Conservation (phyloP, 2,113 vertebrate genomes). For the Seriola aureovittata region DNA sequence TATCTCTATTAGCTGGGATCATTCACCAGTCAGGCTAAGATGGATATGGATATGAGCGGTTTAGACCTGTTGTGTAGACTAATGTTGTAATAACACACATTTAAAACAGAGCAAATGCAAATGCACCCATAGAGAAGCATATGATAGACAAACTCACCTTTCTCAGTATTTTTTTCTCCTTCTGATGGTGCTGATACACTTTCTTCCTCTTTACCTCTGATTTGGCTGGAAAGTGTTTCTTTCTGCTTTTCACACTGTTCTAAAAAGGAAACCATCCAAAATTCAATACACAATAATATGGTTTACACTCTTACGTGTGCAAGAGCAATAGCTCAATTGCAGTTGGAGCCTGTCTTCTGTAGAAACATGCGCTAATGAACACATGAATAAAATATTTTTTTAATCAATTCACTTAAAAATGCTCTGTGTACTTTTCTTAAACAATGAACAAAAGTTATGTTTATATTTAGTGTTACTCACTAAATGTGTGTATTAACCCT, state of each 20-base stretch:
- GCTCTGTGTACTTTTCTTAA: too few species aligned
- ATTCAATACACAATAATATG: neutral
- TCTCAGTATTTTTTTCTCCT: conserved; percentile 25
- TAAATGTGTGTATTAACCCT: neutral
- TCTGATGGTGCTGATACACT: conserved; percentile 4
- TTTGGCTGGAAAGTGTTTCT: neutral
- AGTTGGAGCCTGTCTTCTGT: neutral
- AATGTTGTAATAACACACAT: neutral
- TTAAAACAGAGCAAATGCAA: neutral
- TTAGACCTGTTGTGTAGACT: neutral
- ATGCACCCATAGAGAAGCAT: neutral
- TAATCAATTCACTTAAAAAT: too few species aligned
- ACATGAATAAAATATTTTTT: too few species aligned
- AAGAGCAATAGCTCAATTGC: neutral
- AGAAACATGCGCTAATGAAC: too few species aligned
- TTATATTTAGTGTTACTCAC: neutral
- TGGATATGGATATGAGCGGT: conserved; percentile 8
- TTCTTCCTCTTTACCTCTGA: conserved; percentile 19
- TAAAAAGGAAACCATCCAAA: neutral
- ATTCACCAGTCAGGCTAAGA: conserved; percentile 26
- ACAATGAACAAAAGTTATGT: neutral
- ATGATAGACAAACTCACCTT: conserved; percentile 39
- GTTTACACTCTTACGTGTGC: neutral
- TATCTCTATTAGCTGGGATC: neutral
- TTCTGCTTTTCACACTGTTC: conserved; percentile 16